These are phyloP conservation scores for Heliconius congener DNA, from an alignment of 1,140 invertebrate genomes.

Conservation along the genomic window DNA sequence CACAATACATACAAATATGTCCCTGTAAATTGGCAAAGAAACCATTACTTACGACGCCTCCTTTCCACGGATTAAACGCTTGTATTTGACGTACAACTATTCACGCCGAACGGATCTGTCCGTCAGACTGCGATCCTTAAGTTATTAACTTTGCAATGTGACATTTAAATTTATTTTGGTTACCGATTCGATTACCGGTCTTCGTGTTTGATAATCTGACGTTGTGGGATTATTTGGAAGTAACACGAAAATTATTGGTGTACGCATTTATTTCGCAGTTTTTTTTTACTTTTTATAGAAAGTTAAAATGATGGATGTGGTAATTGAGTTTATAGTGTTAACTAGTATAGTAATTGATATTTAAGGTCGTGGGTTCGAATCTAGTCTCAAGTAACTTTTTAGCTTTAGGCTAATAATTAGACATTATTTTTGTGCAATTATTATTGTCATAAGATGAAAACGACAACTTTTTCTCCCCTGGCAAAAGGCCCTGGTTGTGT, in stretches of 20 bases:
- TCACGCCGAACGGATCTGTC: constrained; percentile 42
- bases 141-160: constrained; percentile 46
- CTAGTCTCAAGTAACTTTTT: too few relatives aligned
- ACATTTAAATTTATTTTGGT: constrained; percentile 20
- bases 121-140: constrained; percentile 38
- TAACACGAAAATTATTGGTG: background rate
- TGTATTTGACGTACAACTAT: constrained; percentile 58
- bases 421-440: too few relatives aligned
- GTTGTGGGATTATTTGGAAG: background rate
- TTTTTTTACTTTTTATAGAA: too few relatives aligned
- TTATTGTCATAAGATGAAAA: too few relatives aligned
- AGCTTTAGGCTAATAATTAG: too few relatives aligned
- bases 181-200: constrained; percentile 19
- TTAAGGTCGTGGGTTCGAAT: too few relatives aligned
- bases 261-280: background rate
- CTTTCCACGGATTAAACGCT: constrained; percentile 24
- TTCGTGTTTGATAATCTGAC: constrained; percentile 17
- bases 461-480: too few relatives aligned
- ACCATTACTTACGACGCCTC: constrained; percentile 10
- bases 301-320: too few relatives aligned
- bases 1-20: background rate
- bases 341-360: too few relatives aligned
- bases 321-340: too few relatives aligned
- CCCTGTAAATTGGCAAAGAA: constrained; percentile 13
- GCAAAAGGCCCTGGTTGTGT: too few relatives aligned